Evolutionary conservation across 2,888 invertebrate species (phyloP).

Genomic region (Troides aeacus): DNA sequence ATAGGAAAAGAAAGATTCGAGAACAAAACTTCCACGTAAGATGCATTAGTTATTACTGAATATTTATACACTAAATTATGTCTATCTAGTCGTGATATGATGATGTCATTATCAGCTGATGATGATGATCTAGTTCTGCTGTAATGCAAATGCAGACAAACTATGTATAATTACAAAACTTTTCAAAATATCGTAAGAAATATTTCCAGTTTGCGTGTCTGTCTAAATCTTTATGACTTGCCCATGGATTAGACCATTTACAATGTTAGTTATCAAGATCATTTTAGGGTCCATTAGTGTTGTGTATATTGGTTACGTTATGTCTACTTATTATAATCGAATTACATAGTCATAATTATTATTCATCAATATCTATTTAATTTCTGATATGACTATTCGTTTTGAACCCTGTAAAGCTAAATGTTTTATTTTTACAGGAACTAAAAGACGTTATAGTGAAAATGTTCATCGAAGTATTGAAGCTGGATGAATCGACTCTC

Average conservation of each 20-base stretch:
- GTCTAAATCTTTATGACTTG: no score
- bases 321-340: neutral
- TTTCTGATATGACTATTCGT: no score
- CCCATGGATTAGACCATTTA: no score
- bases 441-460: conserved; percentile 51
- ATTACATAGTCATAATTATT: neutral
- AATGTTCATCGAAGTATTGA: conserved; percentile 49
- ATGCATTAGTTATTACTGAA: no score
- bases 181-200: neutral
- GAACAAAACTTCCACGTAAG: conserved; percentile 56
- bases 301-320: no score
- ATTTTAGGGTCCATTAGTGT: no score
- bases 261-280: no score
- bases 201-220: neutral
- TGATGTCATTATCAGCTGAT: neutral
- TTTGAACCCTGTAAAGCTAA: no score
- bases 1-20: conserved; percentile 44
- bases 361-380: no score
- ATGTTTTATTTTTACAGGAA: conserved; percentile 42
- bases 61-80: no score
- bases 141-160: neutral
- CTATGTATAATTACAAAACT: neutral
- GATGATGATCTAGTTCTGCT: no score
- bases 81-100: neutral
- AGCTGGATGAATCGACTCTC: conserved; percentile 42